A percentile compares a stretch with the other conserved stretches of the same genome.
These are phyloP conservation scores for Torymus tubicola DNA, from an alignment of 2,888 invertebrate species.

Conservation along the genomic window DNA sequence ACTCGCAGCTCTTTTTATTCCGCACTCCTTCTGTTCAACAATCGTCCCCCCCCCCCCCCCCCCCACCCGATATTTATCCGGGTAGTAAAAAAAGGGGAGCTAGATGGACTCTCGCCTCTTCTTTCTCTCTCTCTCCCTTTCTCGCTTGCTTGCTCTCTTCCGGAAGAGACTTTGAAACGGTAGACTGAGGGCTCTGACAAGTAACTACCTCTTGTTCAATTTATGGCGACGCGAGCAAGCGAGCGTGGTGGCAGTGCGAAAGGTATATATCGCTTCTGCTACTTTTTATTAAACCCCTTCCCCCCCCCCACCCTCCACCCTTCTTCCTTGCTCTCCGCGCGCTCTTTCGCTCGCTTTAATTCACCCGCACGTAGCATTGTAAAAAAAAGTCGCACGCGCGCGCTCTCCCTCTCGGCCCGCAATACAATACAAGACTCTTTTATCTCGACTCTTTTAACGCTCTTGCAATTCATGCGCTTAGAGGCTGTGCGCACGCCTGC, in stretches of 20 bases:
- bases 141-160: neutral
- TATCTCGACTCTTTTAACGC: slow-evolving; percentile 49
- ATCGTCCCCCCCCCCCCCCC: too few species aligned
- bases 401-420: neutral
- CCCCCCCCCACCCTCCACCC: too few species aligned
- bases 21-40: too few species aligned
- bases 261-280: slow-evolving; percentile 19
- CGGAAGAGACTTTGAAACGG: slow-evolving; percentile 1
- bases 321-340: neutral
- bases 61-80: too few species aligned
- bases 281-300: slow-evolving; percentile 36
- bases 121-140: too few species aligned
- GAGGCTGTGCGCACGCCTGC: too few species aligned
- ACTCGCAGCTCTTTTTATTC: too few species aligned
- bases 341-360: slow-evolving; percentile 33
- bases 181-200: neutral
- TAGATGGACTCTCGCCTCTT: too few species aligned
- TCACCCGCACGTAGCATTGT: slow-evolving; percentile 30
- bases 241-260: neutral
- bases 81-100: too few species aligned
- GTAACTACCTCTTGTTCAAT: slow-evolving; percentile 43
- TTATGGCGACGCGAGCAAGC: slow-evolving; percentile 9
- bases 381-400: slow-evolving; percentile 13
- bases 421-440: slow-evolving; percentile 44
- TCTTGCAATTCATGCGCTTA: slow-evolving; percentile 40